These are phyloP conservation scores for Mus minutoides DNA, from an alignment of 2,797 vertebrate species.

Conservation along the genomic window DNA sequence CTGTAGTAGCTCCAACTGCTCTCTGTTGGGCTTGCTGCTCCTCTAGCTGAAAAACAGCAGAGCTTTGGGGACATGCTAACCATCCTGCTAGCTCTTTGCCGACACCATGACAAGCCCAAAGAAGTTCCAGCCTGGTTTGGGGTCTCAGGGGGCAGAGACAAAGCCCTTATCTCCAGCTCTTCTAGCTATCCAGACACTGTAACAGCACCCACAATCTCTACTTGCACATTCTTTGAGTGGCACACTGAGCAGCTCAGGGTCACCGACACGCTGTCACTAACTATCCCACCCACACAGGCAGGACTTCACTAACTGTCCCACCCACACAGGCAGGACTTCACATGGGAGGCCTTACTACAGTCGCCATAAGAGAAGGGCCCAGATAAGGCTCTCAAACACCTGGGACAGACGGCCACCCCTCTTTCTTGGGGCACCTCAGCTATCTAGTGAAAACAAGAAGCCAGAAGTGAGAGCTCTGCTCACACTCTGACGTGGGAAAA, in stretches of 20 bases:
- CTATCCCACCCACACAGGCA: fast-evolving
- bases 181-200: neutral
- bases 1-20: fast-evolving
- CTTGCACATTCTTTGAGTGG: neutral
- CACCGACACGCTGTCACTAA: neutral
- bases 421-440: neutral
- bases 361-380: neutral
- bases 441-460: neutral
- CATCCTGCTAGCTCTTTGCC: neutral
- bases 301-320: too few species aligned
- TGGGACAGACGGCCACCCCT: neutral
- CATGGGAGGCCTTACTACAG: fast-evolving
- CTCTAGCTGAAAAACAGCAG: neutral
- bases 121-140: too few species aligned
- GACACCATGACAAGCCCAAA: neutral
- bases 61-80: neutral
- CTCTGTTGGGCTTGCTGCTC: neutral
- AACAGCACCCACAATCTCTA: neutral
- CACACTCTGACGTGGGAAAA: too few species aligned
- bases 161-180: neutral
- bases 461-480: constrained; percentile 32
- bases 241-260: too few species aligned
- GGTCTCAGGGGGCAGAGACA: fast-evolving
- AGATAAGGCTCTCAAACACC: neutral
- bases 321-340: neutral